A percentile compares a stretch with the other conserved stretches of the same genome.
These are phyloP conservation scores for Mylabris phalerata DNA, from an alignment of 1,140 invertebrate species.

Conservation along the genomic window DNA sequence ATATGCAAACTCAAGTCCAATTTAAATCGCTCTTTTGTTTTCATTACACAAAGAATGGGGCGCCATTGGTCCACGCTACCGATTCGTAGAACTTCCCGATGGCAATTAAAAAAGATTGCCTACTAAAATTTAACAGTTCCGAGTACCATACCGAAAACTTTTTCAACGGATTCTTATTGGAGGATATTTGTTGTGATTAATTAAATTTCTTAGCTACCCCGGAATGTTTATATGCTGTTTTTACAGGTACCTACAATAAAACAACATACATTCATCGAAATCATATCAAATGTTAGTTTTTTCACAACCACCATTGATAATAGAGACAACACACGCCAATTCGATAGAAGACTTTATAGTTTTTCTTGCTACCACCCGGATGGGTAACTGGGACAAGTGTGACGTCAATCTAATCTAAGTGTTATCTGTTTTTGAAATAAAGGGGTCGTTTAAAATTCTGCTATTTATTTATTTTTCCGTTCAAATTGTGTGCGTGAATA, in stretches of 20 bases:
- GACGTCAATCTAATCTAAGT: too few species aligned
- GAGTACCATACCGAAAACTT: constrained; percentile 31
- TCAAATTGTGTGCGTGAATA: too few species aligned
- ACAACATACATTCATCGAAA: constrained; percentile 28
- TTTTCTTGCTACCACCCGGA: too few species aligned
- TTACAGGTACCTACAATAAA: constrained; percentile 26
- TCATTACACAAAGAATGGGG: constrained; percentile 17
- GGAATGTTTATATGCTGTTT: constrained; percentile 35
- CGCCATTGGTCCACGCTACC: not conserved
- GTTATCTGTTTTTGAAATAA: too few species aligned
- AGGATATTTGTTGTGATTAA: constrained; percentile 38
- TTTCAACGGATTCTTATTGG: constrained; percentile 35
- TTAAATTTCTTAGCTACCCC: constrained; percentile 36
- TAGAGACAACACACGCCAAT: too few species aligned
- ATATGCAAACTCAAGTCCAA: constrained; percentile 26
- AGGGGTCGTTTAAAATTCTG: too few species aligned
- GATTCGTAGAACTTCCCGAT: constrained; percentile 24
- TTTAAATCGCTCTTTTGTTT: constrained; percentile 39
- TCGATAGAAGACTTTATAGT: too few species aligned
- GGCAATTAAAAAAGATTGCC: constrained; percentile 33
- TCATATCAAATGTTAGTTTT: constrained; percentile 20
- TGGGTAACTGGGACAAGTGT: too few species aligned
- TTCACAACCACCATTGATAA: too few species aligned
- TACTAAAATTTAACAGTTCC: constrained; percentile 37
- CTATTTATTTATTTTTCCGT: too few species aligned